These are phyloP conservation scores for Drosophila arawakana DNA, from an alignment of 1,140 invertebrate species.

Conservation along the genomic window DNA sequence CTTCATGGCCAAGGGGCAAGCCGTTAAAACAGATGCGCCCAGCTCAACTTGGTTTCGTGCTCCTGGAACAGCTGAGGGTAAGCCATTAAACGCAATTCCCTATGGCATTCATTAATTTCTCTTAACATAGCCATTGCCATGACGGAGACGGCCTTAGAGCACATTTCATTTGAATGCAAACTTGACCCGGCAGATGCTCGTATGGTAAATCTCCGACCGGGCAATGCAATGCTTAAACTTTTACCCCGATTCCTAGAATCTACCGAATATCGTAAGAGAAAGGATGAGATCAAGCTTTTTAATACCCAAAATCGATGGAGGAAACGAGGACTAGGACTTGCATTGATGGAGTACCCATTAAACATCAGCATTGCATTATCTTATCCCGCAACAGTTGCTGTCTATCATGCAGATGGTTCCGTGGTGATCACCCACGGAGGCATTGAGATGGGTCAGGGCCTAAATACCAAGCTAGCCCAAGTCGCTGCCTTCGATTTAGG, in stretches of 20 bases:
- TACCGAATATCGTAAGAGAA: slow-evolving; percentile 85
- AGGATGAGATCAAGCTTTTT: slow-evolving; percentile 85
- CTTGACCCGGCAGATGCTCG: slow-evolving; percentile 89
- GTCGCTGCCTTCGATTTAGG: slow-evolving; percentile 90
- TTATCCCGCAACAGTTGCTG: slow-evolving; percentile 86
- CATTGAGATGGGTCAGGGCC: slow-evolving; percentile 90
- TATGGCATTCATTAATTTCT: slow-evolving; percentile 41
- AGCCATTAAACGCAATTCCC: slow-evolving; percentile 85
- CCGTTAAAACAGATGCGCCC: slow-evolving; percentile 87
- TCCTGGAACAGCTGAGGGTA: slow-evolving; percentile 88
- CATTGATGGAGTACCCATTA: slow-evolving; percentile 86
- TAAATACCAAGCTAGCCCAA: slow-evolving; percentile 90
- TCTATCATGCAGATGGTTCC: slow-evolving; percentile 88
- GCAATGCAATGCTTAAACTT: slow-evolving; percentile 80
- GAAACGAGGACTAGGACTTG: slow-evolving; percentile 87
- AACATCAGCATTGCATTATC: slow-evolving; percentile 85
- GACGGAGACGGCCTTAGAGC: slow-evolving; percentile 92
- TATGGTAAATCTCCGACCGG: slow-evolving; percentile 86
- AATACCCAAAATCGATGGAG: slow-evolving; percentile 89
- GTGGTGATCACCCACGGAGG: slow-evolving; percentile 89
- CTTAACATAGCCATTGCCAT: slow-evolving; percentile 86
- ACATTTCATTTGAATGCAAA: slow-evolving; percentile 88
- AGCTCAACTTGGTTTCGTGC: slow-evolving; percentile 87
- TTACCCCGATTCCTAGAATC: slow-evolving; percentile 59
- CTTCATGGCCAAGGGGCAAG: slow-evolving; percentile 86